Conservation (phyloP, 2,113 vertebrate genomes). For the Neodon shergylaensis region DNA sequence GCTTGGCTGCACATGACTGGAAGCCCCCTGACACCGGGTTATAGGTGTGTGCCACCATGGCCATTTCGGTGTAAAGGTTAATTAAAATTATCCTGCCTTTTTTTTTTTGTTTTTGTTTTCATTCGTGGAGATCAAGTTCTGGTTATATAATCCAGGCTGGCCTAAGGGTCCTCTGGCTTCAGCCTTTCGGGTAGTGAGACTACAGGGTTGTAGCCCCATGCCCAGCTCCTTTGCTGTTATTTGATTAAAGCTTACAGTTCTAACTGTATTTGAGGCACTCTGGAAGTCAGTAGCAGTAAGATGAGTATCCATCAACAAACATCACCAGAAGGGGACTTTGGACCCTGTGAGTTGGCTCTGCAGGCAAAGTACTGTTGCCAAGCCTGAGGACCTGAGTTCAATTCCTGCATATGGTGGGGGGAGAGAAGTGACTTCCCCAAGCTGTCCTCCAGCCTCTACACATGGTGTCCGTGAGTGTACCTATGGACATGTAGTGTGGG, state of each 20-base stretch:
- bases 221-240: not conserved
- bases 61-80: not conserved
- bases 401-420: too few species aligned
- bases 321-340: not conserved
- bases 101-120: not conserved
- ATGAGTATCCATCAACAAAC: not conserved
- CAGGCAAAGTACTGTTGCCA: not conserved
- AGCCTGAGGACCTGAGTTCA: not conserved
- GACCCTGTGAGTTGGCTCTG: too few species aligned
- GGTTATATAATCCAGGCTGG: not conserved
- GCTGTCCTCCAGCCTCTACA: not conserved
- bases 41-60: not conserved
- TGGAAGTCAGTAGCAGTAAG: not conserved
- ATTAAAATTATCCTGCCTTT: not conserved
- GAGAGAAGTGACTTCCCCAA: not conserved
- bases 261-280: not conserved
- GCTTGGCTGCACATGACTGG: too few species aligned
- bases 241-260: constrained; percentile 6
- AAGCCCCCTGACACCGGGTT: too few species aligned
- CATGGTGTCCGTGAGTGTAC: not conserved
- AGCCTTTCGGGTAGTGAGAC: not conserved
- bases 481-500: not conserved
- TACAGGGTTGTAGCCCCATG: not conserved
- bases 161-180: not conserved
- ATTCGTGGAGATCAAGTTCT: not conserved